Conservation (phyloP, 2,888 invertebrate genomes). For the Acanthosepion lycidas region DNA sequence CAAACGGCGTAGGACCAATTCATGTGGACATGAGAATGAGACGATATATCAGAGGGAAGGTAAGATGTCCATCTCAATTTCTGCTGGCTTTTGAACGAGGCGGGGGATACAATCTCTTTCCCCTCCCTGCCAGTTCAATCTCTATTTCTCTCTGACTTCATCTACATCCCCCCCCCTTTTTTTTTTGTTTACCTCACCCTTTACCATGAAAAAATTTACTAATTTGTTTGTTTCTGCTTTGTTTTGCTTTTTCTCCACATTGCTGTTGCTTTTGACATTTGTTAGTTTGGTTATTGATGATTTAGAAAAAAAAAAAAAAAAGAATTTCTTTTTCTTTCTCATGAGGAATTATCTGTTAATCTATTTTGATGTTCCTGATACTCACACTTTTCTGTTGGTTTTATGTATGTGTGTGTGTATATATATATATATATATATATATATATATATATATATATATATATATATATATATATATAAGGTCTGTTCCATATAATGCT, state of each 20-base stretch:
- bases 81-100: slow-evolving; percentile 39
- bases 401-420: no score
- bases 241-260: not conserved
- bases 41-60: slow-evolving; percentile 34
- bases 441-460: no score
- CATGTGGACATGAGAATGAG: slow-evolving; percentile 45
- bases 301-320: no score
- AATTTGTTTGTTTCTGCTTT: not conserved
- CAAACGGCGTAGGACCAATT: slow-evolving; percentile 46
- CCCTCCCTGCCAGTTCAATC: not conserved
- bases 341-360: not conserved
- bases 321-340: not conserved
- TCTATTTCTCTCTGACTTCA: not conserved
- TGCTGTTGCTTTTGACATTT: slow-evolving; percentile 8
- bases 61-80: slow-evolving; percentile 36
- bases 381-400: no score
- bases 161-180: not conserved
- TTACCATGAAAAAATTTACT: not conserved
- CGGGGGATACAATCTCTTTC: not conserved
- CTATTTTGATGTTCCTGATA: not conserved
- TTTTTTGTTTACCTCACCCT: not conserved
- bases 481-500: no score
- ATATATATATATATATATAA: no score
- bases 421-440: no score
- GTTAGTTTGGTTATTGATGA: not conserved